Evolutionary conservation across 1,140 invertebrate genomes (phyloP).

Genomic region (Scaptomyza montana): DNA sequence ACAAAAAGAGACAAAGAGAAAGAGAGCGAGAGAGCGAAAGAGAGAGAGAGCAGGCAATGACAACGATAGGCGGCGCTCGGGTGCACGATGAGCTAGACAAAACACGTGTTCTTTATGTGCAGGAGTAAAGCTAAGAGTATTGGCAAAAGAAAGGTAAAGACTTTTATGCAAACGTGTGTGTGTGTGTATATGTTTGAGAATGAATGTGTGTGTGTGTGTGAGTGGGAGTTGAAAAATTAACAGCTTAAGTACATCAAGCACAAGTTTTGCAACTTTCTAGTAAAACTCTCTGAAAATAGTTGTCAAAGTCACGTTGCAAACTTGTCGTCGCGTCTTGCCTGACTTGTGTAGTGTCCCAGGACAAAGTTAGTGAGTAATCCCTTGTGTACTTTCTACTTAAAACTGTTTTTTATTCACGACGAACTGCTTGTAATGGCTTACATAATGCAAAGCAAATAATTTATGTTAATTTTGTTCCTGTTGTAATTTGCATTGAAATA

Average conservation of each 20-base stretch:
- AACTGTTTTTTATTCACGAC: neutral
- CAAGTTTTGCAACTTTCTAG: constrained; percentile 42
- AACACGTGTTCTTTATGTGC: neutral
- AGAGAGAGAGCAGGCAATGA: constrained; percentile 37
- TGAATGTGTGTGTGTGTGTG: constrained; percentile 15
- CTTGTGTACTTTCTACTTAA: constrained; percentile 13
- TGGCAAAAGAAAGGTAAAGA: constrained; percentile 28
- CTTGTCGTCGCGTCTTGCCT: constrained; percentile 42
- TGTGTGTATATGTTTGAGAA: constrained; percentile 6
- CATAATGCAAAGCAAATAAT: neutral
- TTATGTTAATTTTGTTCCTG: neutral
- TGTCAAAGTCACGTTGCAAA: constrained; percentile 52
- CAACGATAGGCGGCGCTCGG: constrained; percentile 43
- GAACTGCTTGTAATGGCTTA: neutral
- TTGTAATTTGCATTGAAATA: neutral
- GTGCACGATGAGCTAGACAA: constrained; percentile 35
- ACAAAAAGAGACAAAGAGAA: constrained; percentile 13
- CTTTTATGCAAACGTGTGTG: constrained; percentile 14
- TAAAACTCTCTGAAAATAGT: constrained; percentile 18
- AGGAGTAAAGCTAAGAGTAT: constrained; percentile 29
- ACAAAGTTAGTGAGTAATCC: constrained; percentile 14
- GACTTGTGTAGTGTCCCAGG: constrained; percentile 2
- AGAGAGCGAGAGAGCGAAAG: neutral
- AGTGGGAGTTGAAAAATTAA: constrained; percentile 26
- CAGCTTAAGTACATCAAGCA: constrained; percentile 47